Percentiles rank a stretch among this genome's conserved stretches.
phyloP scores from a whole-genome alignment of 2,113 vertebrate genomes.

The Amia ocellicauda region DNA sequence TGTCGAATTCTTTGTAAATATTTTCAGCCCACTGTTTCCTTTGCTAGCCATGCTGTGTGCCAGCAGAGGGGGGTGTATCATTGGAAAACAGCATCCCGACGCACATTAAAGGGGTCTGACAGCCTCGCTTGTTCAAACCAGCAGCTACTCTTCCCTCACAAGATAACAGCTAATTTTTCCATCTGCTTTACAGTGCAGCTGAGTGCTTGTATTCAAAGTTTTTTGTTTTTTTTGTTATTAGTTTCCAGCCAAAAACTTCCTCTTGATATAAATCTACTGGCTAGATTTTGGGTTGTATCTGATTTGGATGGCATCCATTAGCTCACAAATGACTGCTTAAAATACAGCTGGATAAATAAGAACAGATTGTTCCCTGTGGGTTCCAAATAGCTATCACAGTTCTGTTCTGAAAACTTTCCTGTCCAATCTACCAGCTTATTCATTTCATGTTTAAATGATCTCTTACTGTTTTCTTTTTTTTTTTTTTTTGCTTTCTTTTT shows the following conservation, averaged over 20 bases:
- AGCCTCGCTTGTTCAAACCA: neutral
- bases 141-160: neutral
- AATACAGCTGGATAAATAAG: slow-evolving; percentile 34
- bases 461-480: neutral
- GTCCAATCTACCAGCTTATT: neutral
- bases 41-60: slow-evolving; percentile 8
- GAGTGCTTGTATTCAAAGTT: slow-evolving; percentile 9
- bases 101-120: neutral
- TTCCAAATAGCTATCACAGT: neutral
- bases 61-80: slow-evolving; percentile 50
- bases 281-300: slow-evolving; percentile 30
- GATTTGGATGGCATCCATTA: slow-evolving; percentile 21
- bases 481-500: neutral
- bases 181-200: slow-evolving; percentile 15
- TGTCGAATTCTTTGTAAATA: neutral
- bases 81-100: neutral
- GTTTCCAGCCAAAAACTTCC: slow-evolving; percentile 41
- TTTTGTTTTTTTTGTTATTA: slow-evolving; percentile 34
- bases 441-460: neutral
- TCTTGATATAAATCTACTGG: slow-evolving; percentile 34
- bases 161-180: slow-evolving; percentile 4
- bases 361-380: slow-evolving; percentile 9
- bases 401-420: neutral
- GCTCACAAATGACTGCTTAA: slow-evolving; percentile 9
- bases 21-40: neutral